Base-by-base conservation (phyloP, 37 sponge, comb jelly and placozoan genomes). In the Halichondria panicea region DNA sequence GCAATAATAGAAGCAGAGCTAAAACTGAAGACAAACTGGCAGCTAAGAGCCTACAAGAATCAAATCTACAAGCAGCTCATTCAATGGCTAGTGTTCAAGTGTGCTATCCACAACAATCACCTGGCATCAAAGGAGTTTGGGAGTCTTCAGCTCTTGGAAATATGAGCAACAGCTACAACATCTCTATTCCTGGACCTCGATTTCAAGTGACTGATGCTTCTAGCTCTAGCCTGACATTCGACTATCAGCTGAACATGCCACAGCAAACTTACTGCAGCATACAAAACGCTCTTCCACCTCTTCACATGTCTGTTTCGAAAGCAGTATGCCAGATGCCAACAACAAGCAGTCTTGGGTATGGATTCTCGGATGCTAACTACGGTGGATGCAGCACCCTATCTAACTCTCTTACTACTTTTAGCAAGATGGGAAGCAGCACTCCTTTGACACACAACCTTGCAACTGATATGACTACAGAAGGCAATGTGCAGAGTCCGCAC, bases 81-180 rank as follows among this genome's bases (percentile, higher is more conserved):
- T 37, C 79, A 1, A 80, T 80, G 81, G 81, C 81, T 53, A 66
- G 66, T 58, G 81, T 71, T 27, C 63, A 71, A 60, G 71, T 70
- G 48, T 71, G 81, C 67, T 43, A 63, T 44, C 76, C 57, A 32
- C 59, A 68, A 1, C 46, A 39, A 43, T 67, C 84, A 6, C 42
- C 68, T 70, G 66, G 68, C 59, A 40, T 82, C 53, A 81, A 43
- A 43, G 71, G 81, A 27, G 66, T 72, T 22, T 81, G 72, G 64
- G 69, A 81, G 31, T 81, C 58, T 36, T 65, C 71, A 27, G 80
- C 71, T 35, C 57, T 78, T 24, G 69, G 68, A 70, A 77, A 66
- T 36, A 72, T 63, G 53, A 50, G 56, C n/a, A 27, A 2, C 4
- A 52, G 21, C 35, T 35, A 35, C 55, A 34, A 58, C 1, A 45